Conservation (phyloP, 1,140 invertebrate species). For the Micrasema minimum region DNA sequence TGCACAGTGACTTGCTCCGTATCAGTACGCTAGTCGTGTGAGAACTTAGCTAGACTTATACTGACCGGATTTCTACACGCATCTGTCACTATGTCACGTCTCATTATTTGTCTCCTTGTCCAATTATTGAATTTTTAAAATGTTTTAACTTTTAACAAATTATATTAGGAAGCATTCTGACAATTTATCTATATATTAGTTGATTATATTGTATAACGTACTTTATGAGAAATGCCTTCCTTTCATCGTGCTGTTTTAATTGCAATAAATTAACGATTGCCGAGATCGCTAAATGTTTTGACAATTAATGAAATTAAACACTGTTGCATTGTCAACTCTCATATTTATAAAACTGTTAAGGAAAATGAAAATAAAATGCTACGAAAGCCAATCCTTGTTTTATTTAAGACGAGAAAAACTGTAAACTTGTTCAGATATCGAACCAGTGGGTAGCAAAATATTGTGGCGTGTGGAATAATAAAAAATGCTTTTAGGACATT, state of each 20-base stretch:
- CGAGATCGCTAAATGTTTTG: constrained; percentile 53
- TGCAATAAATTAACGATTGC: constrained; percentile 53
- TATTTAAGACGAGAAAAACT: too few relatives aligned
- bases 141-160: constrained; percentile 53
- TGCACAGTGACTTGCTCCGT: neutral
- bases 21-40: neutral
- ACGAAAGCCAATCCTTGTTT: constrained; percentile 39
- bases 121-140: constrained; percentile 51
- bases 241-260: constrained; percentile 52
- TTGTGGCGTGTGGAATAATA: too few relatives aligned
- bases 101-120: constrained; percentile 44
- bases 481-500: too few relatives aligned
- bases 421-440: too few relatives aligned
- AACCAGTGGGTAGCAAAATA: too few relatives aligned
- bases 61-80: neutral
- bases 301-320: constrained; percentile 54
- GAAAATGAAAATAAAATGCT: constrained; percentile 54
- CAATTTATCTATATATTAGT: constrained; percentile 53
- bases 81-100: constrained; percentile 44
- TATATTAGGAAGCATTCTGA: constrained; percentile 53
- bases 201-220: constrained; percentile 42
- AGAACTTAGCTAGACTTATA: neutral
- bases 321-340: constrained; percentile 69
- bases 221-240: constrained; percentile 50
- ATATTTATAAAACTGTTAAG: constrained; percentile 68